phyloP scores from a whole-genome alignment of 2,888 invertebrate genomes.

The Eledone cirrhosa region DNA sequence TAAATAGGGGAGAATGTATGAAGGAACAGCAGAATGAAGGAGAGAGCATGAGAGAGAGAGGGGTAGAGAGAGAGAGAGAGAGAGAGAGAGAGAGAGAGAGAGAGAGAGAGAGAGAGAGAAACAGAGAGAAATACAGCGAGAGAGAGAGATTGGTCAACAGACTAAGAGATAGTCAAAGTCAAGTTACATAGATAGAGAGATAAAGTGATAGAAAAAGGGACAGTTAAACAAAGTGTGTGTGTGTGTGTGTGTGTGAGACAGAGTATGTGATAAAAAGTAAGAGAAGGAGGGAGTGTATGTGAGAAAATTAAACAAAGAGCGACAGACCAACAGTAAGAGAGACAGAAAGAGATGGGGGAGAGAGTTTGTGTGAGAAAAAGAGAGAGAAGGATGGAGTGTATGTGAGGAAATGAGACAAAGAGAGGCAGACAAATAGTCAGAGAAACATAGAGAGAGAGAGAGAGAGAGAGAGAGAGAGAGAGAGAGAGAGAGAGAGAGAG shows the following conservation, averaged over 20 bases:
- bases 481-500: not conserved
- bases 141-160: not conserved
- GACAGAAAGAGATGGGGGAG: not conserved
- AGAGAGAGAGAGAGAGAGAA: not conserved
- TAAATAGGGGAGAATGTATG: not conserved
- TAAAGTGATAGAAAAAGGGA: constrained; percentile 33
- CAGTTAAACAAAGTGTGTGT: too few relatives aligned
- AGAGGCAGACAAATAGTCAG: too few relatives aligned
- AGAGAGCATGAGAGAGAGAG: not conserved
- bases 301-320: too few relatives aligned
- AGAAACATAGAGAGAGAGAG: too few relatives aligned
- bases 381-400: constrained; percentile 16
- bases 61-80: not conserved
- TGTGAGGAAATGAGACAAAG: too few relatives aligned
- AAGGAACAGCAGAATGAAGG: not conserved
- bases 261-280: too few relatives aligned
- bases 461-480: too few relatives aligned
- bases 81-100: not conserved
- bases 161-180: not conserved
- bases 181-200: constrained; percentile 18
- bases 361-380: too few relatives aligned
- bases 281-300: too few relatives aligned
- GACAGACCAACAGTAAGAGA: too few relatives aligned
- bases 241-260: too few relatives aligned
- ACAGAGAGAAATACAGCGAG: not conserved